These are phyloP conservation scores for Drosophila dunni DNA, from an alignment of 1,140 invertebrate genomes.

Conservation along the genomic window DNA sequence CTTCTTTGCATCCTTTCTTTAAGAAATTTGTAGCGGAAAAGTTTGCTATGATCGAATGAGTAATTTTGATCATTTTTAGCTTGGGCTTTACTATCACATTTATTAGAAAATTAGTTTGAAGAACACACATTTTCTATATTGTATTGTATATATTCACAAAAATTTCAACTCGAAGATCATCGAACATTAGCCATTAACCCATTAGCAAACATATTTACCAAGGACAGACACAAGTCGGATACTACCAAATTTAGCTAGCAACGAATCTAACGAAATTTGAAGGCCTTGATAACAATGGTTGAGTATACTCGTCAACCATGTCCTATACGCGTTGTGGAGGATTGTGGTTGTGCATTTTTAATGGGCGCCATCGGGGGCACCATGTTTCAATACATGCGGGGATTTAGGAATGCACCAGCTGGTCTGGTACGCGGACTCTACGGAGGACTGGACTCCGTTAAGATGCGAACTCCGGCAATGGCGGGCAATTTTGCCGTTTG, in stretches of 20 bases:
- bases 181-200: constrained; percentile 10
- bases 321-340: constrained; percentile 70
- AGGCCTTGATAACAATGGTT: constrained; percentile 36
- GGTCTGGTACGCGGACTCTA: constrained; percentile 57
- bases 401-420: constrained; percentile 62
- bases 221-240: constrained; percentile 3
- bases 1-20: no score
- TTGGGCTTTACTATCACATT: constrained; percentile 8
- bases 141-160: constrained; percentile 7
- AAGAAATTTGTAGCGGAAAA: background rate
- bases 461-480: constrained; percentile 65
- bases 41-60: background rate
- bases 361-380: constrained; percentile 68
- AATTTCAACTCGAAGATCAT: constrained; percentile 19
- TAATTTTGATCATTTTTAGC: background rate
- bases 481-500: constrained; percentile 70
- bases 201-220: background rate
- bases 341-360: constrained; percentile 71
- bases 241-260: constrained; percentile 28
- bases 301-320: constrained; percentile 73
- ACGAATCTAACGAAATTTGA: constrained; percentile 20
- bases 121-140: constrained; percentile 30
- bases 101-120: constrained; percentile 38
- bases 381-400: constrained; percentile 60
- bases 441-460: constrained; percentile 63